phyloP scores from a whole-genome alignment of 2,888 invertebrate species.

The Drosophila quasianomalipes region DNA sequence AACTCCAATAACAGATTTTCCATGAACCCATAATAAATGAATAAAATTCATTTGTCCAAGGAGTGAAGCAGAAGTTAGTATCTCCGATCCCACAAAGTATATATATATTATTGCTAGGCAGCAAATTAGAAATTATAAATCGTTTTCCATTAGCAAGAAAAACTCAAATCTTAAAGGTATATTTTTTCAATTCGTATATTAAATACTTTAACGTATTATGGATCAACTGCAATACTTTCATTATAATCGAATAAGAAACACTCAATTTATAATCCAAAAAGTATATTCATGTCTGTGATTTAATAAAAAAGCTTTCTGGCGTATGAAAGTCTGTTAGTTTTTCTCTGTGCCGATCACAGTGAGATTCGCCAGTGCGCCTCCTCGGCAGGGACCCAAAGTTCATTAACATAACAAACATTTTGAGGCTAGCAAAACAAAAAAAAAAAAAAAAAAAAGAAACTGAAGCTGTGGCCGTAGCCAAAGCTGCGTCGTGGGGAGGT shows the following conservation, averaged over 20 bases:
- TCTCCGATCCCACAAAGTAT: background rate
- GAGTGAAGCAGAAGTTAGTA: background rate
- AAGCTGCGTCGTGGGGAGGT: conserved; percentile 31
- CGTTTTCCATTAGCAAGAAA: background rate
- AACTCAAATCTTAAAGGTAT: accelerated
- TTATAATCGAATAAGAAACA: background rate
- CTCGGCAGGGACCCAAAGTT: conserved; percentile 58
- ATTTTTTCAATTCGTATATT: background rate
- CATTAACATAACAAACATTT: conserved; percentile 82
- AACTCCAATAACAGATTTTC: background rate
- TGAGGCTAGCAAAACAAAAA: conserved; percentile 28
- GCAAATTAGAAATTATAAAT: background rate
- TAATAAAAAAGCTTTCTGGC: background rate
- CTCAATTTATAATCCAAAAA: too few relatives aligned
- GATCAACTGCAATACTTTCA: background rate
- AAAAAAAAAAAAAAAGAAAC: conserved; percentile 2
- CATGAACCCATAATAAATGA: background rate
- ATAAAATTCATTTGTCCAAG: background rate
- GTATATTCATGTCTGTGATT: background rate
- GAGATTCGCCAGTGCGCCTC: conserved; percentile 34
- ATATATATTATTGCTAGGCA: background rate
- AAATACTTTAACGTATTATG: background rate
- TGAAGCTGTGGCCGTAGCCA: conserved; percentile 11
- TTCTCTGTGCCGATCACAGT: conserved; percentile 3
- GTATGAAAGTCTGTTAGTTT: background rate